Conservation (phyloP, 1,140 invertebrate genomes). For the Liolophura sinensis region DNA sequence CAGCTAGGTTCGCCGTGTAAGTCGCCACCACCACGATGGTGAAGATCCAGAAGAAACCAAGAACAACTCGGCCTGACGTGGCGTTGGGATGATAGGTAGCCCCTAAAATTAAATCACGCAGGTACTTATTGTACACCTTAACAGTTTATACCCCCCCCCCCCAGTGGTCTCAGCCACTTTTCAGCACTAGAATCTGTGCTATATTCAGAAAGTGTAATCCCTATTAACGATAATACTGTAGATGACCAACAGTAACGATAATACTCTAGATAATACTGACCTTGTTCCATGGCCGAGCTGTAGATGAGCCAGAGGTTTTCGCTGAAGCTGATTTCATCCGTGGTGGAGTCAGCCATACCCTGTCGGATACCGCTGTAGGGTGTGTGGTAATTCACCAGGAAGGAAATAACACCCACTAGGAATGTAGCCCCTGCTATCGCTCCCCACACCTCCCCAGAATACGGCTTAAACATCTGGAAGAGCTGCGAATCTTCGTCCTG, state of each 20-base stretch:
- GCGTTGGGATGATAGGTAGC: constrained; percentile 54
- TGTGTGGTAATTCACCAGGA: constrained; percentile 23
- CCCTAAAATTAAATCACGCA: constrained; percentile 55
- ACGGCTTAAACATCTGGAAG: constrained; percentile 36
- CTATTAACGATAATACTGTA: too few relatives aligned
- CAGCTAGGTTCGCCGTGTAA: constrained; percentile 31
- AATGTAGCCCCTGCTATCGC: constrained; percentile 15
- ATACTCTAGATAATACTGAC: constrained; percentile 14
- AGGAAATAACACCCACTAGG: constrained; percentile 22
- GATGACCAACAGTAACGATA: too few relatives aligned
- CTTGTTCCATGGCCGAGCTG: constrained; percentile 30
- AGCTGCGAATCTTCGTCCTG: constrained; percentile 21
- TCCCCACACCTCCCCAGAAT: constrained; percentile 26
- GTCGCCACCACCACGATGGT: constrained; percentile 26
- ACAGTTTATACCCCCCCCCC: too few relatives aligned
- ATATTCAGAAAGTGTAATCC: too few relatives aligned
- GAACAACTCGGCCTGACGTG: constrained; percentile 63
- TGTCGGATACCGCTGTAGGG: constrained; percentile 18
- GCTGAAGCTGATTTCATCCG: constrained; percentile 2
- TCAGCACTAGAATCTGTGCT: too few relatives aligned
- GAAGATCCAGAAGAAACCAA: constrained; percentile 31
- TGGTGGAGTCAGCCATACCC: neutral
- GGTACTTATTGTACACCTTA: neutral
- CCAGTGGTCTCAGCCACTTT: too few relatives aligned
- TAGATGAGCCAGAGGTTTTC: constrained; percentile 25